These are phyloP conservation scores for Diplazon laetatorius DNA, from an alignment of 2,888 invertebrate species.

Conservation along the genomic window DNA sequence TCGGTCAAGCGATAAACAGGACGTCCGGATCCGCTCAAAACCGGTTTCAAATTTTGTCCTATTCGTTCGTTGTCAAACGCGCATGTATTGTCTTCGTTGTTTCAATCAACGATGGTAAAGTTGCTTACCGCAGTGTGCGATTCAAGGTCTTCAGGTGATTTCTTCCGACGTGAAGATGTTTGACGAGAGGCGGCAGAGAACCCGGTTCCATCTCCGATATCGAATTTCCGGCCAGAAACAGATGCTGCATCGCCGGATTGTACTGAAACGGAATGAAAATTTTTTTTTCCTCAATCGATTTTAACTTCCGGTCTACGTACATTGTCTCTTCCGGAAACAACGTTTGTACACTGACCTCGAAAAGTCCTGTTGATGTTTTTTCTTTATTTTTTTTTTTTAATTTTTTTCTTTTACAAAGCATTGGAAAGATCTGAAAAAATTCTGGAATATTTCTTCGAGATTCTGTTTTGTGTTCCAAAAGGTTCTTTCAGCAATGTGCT, in stretches of 20 bases:
- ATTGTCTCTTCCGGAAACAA: too few species aligned
- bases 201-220: conserved; percentile 89
- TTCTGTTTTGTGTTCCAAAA: too few species aligned
- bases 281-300: too few species aligned
- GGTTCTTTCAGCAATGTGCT: too few species aligned
- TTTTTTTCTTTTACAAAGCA: too few species aligned
- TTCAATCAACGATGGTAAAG: not conserved
- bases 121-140: conserved; percentile 87
- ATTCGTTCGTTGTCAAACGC: too few species aligned
- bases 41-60: conserved; percentile 54
- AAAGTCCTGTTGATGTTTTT: too few species aligned
- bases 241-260: conserved; percentile 86
- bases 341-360: too few species aligned
- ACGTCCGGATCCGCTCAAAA: conserved; percentile 65
- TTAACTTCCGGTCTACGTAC: too few species aligned
- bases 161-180: conserved; percentile 89
- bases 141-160: conserved; percentile 90
- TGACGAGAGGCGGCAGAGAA: conserved; percentile 88
- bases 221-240: conserved; percentile 90
- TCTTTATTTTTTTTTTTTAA: too few species aligned
- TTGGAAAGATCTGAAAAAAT: too few species aligned
- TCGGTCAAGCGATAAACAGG: conserved; percentile 71
- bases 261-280: conserved; percentile 79
- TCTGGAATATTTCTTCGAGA: too few species aligned
- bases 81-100: not conserved